Conservation (phyloP, 2,888 invertebrate species). For the Marasmarcha lunaedactyla region DNA sequence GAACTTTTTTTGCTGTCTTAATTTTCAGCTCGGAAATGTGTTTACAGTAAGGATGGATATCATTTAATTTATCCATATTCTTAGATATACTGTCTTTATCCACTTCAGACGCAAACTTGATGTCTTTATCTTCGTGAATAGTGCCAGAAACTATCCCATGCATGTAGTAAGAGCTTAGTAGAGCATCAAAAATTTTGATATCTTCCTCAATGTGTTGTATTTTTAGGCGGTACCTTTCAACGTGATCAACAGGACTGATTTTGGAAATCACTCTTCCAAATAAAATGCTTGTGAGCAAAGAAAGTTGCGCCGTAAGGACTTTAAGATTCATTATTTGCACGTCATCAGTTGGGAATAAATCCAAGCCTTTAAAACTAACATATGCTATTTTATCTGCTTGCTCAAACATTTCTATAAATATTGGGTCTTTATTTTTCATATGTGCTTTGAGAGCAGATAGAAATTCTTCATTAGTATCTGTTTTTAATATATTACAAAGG, state of each 20-base stretch:
- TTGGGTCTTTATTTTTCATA: constrained; percentile 23
- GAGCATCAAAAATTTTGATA: constrained; percentile 67
- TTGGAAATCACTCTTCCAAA: constrained; percentile 71
- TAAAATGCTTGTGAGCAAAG: constrained; percentile 61
- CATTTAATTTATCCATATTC: constrained; percentile 28
- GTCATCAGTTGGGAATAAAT: constrained; percentile 12
- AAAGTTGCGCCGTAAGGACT: constrained; percentile 31
- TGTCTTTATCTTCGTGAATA: constrained; percentile 33
- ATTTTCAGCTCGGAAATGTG: constrained; percentile 45
- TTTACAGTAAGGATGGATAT: constrained; percentile 57
- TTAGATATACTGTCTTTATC: constrained; percentile 23
- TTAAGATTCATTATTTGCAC: not conserved
- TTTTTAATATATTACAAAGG: constrained; percentile 26
- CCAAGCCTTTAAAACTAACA: constrained; percentile 23
- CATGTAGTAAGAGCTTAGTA: constrained; percentile 69
- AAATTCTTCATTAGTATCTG: constrained; percentile 15
- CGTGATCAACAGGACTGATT: constrained; percentile 84
- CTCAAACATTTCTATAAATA: constrained; percentile 22
- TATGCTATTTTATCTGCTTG: constrained; percentile 27
- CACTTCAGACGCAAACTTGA: constrained; percentile 33
- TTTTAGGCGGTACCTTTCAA: constrained; percentile 81
- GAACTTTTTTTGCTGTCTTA: constrained; percentile 34
- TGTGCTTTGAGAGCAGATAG: constrained; percentile 14
- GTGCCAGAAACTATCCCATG: constrained; percentile 49
- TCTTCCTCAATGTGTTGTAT: constrained; percentile 78